Percentiles rank a stretch among this genome's conserved stretches.
phyloP scores from a whole-genome alignment of 1,140 invertebrate genomes.

The Drosophila sp. region DNA sequence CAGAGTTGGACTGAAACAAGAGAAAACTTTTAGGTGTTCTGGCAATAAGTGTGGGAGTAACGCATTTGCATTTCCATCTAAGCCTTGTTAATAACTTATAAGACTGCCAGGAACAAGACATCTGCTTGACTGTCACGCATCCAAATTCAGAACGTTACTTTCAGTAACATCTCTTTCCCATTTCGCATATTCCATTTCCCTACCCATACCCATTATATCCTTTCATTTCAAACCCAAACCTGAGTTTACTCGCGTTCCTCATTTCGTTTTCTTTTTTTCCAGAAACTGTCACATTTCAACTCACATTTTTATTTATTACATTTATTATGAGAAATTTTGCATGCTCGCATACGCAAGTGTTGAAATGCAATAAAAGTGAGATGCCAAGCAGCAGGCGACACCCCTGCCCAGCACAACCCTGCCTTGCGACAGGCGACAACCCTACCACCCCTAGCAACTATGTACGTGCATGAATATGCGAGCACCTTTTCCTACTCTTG shows the following conservation, averaged over 20 bases:
- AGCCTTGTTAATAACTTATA: constrained; percentile 64
- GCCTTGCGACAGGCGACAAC: constrained; percentile 5
- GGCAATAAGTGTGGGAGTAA: constrained; percentile 3
- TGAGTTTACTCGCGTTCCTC: not conserved
- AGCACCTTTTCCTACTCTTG: constrained; percentile 55
- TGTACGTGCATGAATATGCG: constrained; percentile 76
- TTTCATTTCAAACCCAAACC: constrained; percentile 18
- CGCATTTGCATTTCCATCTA: constrained; percentile 22
- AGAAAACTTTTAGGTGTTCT: constrained; percentile 13
- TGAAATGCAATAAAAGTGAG: constrained; percentile 83
- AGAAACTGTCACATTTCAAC: constrained; percentile 80
- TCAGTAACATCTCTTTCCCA: constrained; percentile 2
- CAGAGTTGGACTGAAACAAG: not conserved
- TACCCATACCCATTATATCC: constrained; percentile 7
- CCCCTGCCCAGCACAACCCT: constrained; percentile 1
- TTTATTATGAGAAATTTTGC: constrained; percentile 83
- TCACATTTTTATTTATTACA: constrained; percentile 82
- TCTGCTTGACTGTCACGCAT: constrained; percentile 38
- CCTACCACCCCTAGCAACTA: constrained; percentile 23
- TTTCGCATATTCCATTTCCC: not conserved
- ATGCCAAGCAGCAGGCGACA: constrained; percentile 60
- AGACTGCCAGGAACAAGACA: constrained; percentile 26
- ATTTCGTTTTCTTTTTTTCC: constrained; percentile 28
- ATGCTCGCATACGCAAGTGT: constrained; percentile 77
- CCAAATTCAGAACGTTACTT: not conserved